Evolutionary conservation across 2,888 invertebrate genomes (phyloP).

Genomic region (Camponotus fellah): DNA sequence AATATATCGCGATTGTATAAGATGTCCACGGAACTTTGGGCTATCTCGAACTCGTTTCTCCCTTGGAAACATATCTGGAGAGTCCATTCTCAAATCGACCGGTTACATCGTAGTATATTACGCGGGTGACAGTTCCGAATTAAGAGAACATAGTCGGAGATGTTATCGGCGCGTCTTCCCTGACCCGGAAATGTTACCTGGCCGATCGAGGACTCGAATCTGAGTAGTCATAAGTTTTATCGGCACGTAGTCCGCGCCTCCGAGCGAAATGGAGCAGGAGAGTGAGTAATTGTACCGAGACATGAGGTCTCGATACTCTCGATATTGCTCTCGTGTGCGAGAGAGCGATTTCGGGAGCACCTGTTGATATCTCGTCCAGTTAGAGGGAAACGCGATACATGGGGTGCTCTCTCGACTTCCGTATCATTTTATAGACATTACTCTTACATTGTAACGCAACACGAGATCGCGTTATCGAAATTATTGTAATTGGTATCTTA

Average conservation of each 20-base stretch:
- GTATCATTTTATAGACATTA: not conserved
- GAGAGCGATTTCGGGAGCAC: constrained; percentile 60
- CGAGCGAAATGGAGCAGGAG: constrained; percentile 59
- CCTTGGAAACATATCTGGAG: not conserved
- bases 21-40: not conserved
- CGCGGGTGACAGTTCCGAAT: constrained; percentile 46
- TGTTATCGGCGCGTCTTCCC: constrained; percentile 39
- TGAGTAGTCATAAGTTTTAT: constrained; percentile 59
- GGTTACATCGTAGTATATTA: constrained; percentile 41
- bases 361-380: constrained; percentile 57
- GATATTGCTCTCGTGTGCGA: constrained; percentile 51
- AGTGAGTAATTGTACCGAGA: constrained; percentile 62
- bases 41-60: not conserved
- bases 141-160: constrained; percentile 44
- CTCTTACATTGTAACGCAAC: not conserved
- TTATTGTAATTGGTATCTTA: not conserved
- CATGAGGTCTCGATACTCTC: constrained; percentile 39
- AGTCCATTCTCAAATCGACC: not conserved
- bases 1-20: not conserved
- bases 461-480: not conserved
- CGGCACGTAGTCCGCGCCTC: constrained; percentile 41
- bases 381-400: constrained; percentile 16
- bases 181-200: constrained; percentile 57
- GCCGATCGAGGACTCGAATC: constrained; percentile 50
- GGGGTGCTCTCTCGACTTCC: not conserved